Conservation (phyloP, 2,113 vertebrate species). For the Egretta garzetta region DNA sequence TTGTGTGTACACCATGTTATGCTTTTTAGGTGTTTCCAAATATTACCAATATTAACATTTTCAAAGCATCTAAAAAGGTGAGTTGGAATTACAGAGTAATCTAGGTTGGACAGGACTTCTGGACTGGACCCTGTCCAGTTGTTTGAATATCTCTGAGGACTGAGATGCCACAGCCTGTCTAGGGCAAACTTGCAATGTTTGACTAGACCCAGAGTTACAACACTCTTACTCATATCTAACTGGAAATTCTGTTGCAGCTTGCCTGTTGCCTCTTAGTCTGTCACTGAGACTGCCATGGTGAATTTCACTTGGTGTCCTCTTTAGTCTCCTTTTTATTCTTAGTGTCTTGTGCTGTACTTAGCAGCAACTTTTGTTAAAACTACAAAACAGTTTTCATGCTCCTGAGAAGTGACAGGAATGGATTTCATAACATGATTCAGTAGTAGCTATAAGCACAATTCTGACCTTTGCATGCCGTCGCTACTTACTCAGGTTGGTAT, state of each 20-base stretch:
- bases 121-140: not conserved
- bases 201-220: not conserved
- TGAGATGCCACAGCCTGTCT: not conserved
- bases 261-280: not conserved
- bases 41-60: too few species aligned
- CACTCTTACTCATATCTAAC: not conserved
- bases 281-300: not conserved
- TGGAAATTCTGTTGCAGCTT: not conserved
- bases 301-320: not conserved
- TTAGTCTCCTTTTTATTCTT: not conserved
- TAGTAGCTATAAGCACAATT: not conserved
- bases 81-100: not conserved
- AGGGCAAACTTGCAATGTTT: not conserved
- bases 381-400: not conserved
- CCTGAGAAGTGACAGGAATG: not conserved
- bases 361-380: not conserved
- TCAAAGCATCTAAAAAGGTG: not conserved
- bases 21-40: too few species aligned
- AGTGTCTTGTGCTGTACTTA: not conserved
- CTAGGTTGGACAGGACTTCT: not conserved
- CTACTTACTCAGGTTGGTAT: constrained; percentile 41
- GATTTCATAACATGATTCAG: not conserved
- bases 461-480: not conserved
- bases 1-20: not conserved
- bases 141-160: not conserved